These are phyloP conservation scores for Diplolepis rosae DNA, from an alignment of 2,888 invertebrate genomes.

Conservation along the genomic window DNA sequence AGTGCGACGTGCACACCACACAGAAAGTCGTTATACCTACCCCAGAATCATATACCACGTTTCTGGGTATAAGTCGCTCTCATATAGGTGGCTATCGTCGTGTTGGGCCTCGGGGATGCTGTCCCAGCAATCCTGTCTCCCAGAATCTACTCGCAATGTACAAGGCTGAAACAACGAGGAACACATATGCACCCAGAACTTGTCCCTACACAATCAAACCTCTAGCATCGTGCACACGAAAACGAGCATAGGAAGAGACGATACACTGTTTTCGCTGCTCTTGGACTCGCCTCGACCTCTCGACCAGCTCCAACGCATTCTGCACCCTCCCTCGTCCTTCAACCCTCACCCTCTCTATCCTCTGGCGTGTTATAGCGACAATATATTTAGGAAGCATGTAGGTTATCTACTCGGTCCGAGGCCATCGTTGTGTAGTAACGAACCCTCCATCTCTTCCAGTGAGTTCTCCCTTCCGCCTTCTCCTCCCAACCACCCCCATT, in stretches of 20 bases:
- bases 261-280: slow-evolving; percentile 20
- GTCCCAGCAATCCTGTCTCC: slow-evolving; percentile 18
- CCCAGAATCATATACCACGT: slow-evolving; percentile 33
- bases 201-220: slow-evolving; percentile 5
- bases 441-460: slow-evolving; percentile 37
- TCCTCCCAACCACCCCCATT: slow-evolving; percentile 36
- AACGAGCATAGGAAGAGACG: slow-evolving; percentile 13
- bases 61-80: slow-evolving; percentile 34
- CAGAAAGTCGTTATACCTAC: slow-evolving; percentile 30
- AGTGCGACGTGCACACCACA: slow-evolving; percentile 29
- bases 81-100: background rate
- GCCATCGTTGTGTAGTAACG: slow-evolving; percentile 41
- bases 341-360: slow-evolving; percentile 35
- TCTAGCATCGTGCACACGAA: background rate
- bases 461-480: slow-evolving; percentile 38
- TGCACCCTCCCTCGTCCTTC: slow-evolving; percentile 6
- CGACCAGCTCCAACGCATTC: slow-evolving; percentile 6
- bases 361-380: slow-evolving; percentile 53
- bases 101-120: background rate
- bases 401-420: slow-evolving; percentile 49
- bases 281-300: slow-evolving; percentile 17
- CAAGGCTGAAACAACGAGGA: slow-evolving; percentile 1
- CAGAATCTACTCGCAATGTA: background rate
- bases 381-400: slow-evolving; percentile 63
- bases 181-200: slow-evolving; percentile 8